phyloP scores from a whole-genome alignment of 2,797 vertebrate species.

The Todus mexicanus region DNA sequence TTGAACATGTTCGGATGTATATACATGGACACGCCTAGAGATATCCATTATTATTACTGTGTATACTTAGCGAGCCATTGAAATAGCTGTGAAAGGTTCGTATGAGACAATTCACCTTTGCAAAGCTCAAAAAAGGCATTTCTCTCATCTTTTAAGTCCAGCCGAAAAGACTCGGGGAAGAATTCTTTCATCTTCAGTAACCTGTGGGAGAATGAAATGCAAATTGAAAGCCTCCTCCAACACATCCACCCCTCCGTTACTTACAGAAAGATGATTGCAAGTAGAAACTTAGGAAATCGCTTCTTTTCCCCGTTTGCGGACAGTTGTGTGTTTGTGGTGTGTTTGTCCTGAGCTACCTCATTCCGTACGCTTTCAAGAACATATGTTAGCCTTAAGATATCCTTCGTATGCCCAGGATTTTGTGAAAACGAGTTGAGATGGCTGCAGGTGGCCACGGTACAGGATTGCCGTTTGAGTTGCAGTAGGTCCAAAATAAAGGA shows the following conservation, averaged over 20 bases:
- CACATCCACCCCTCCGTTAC: not conserved
- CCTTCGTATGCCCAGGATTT: not conserved
- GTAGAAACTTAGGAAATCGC: not conserved
- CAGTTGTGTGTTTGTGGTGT: not conserved
- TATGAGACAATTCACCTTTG: constrained; percentile 76
- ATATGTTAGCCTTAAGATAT: not conserved
- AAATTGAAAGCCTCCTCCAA: not conserved
- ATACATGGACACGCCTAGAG: not conserved
- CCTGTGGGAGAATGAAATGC: constrained; percentile 52
- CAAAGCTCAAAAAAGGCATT: constrained; percentile 82
- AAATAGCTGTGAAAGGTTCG: too few relatives aligned
- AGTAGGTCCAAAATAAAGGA: not conserved
- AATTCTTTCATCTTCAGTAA: constrained; percentile 85
- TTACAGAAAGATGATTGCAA: not conserved
- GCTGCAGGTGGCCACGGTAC: not conserved
- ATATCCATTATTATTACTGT: not conserved
- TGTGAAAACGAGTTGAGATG: not conserved
- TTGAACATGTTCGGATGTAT: not conserved
- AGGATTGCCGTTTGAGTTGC: not conserved
- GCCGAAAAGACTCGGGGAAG: constrained; percentile 84
- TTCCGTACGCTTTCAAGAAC: not conserved
- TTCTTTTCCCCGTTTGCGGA: not conserved
- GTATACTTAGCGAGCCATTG: too few relatives aligned
- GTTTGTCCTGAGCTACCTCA: not conserved
- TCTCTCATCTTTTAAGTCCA: constrained; percentile 83